phyloP scores from a whole-genome alignment of 2,113 vertebrate species.

The Scortum barcoo region DNA sequence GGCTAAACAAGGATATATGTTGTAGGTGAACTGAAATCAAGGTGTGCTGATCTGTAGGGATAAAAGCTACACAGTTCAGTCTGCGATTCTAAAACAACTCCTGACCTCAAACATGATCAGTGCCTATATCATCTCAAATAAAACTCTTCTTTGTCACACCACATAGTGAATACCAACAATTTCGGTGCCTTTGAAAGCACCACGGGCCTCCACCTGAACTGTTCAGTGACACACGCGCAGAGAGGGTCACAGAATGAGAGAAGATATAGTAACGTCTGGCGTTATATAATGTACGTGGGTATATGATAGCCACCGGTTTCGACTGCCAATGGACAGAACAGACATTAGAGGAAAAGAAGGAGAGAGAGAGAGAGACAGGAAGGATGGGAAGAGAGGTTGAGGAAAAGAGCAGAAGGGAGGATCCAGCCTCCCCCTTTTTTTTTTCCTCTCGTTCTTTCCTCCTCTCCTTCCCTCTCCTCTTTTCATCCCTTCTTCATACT shows the following conservation, averaged over 20 bases:
- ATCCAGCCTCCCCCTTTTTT: constrained; percentile 92
- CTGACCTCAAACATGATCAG: constrained; percentile 9
- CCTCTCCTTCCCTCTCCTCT: constrained; percentile 32
- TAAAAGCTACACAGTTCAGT: constrained; percentile 48
- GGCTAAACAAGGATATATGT: constrained; percentile 20
- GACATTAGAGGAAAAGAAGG: constrained; percentile 54
- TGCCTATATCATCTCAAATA: constrained; percentile 46
- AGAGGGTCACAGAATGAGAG: constrained; percentile 65
- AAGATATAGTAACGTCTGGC: constrained; percentile 53
- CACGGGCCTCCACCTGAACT: constrained; percentile 51
- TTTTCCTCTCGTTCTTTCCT: constrained; percentile 34
- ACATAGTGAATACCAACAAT: constrained; percentile 54
- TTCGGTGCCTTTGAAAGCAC: constrained; percentile 56
- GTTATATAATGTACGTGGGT: constrained; percentile 62
- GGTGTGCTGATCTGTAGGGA: constrained; percentile 21
- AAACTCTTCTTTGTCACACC: constrained; percentile 54
- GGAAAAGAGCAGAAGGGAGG: constrained; percentile 80
- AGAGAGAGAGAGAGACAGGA: constrained; percentile 37
- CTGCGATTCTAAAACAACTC: constrained; percentile 51
- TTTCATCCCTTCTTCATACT: constrained; percentile 55
- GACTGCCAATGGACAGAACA: constrained; percentile 68
- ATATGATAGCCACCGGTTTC: constrained; percentile 58
- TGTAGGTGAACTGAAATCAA: constrained; percentile 17
- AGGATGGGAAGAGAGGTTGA: constrained; percentile 40
- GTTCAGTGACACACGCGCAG: constrained; percentile 72